These are phyloP conservation scores for Uria aalge DNA, from an alignment of 2,113 vertebrate species.

Conservation along the genomic window DNA sequence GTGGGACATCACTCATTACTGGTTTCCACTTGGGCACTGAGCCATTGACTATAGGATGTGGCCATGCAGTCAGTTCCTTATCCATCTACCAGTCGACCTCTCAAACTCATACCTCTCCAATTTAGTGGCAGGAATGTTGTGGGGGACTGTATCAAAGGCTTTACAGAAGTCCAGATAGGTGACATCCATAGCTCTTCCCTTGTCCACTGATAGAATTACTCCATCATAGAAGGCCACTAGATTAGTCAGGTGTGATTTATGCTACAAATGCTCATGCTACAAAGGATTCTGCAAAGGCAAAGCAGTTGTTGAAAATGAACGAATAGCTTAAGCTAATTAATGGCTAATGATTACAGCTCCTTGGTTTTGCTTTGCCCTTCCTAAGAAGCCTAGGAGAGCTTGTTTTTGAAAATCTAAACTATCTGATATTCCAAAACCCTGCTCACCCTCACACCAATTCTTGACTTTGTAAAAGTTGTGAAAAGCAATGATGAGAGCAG, in stretches of 20 bases:
- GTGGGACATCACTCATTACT: neutral
- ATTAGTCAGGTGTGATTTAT: neutral
- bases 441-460: neutral
- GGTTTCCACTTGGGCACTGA: neutral
- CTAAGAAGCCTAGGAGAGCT: neutral
- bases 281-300: neutral
- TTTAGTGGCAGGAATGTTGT: neutral
- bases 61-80: neutral
- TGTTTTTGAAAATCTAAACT: neutral
- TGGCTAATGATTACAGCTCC: neutral
- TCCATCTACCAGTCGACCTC: neutral
- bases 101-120: neutral
- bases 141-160: neutral
- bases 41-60: neutral
- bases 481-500: neutral
- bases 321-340: neutral
- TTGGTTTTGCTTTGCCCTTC: neutral
- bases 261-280: neutral
- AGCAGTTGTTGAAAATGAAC: neutral
- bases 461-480: neutral
- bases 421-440: neutral
- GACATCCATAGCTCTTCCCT: neutral
- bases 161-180: neutral
- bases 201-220: neutral
- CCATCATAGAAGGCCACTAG: neutral